Evolutionary conservation across 2,113 vertebrate species (phyloP), one percentile per base, ranked within the genome.

Genomic region (Dolichallabes microphthalmus): DNA sequence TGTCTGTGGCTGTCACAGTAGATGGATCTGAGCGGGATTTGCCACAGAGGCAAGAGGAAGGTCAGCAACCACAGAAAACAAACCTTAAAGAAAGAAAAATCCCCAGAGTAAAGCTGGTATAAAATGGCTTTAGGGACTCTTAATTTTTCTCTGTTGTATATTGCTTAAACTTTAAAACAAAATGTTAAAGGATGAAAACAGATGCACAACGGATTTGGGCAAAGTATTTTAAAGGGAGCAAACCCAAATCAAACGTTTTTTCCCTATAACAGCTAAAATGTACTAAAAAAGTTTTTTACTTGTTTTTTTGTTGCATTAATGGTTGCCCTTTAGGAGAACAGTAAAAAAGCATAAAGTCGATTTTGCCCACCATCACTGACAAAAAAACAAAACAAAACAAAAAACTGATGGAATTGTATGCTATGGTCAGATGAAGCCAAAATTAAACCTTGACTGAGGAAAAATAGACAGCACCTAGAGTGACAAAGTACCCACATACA

Each of bases 11-110:
- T 84, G 82, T 88, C 88, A 86, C 68, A 69, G 52, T 79, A 85
- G 87, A 87, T 77, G 1, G 86, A 91, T 92, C 87, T 77, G 82
- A 90, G 89, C 84, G 79, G 89, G 89, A 82, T 91, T 91, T 89
- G 85, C 80, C 75, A 45, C 50, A 35, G 10, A 86, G 55, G 50
- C 27, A 61, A 17, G 13, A 78, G 50, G 82, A 55, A 88, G 87
- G 88, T 92, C 89, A 91, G 78, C 82, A 85, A 86, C 58, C 71
- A 83, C 75, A 64, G 71, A 84, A 81, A 35, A 82, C 63, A 81
- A 86, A 14, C 35, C 80, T 55, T 77, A 69, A 25, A 85, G 74
- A 82, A 69, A 27, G n/a, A 64, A 32, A 82, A 85, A 85, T 52
- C 81, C 35, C 32, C 4, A 0, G 3, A 50, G 69, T 63, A 35